Percentiles rank a stretch among this genome's conserved stretches.
phyloP scores from a whole-genome alignment of 2,888 invertebrate species.

The Amphipyra berbera region DNA sequence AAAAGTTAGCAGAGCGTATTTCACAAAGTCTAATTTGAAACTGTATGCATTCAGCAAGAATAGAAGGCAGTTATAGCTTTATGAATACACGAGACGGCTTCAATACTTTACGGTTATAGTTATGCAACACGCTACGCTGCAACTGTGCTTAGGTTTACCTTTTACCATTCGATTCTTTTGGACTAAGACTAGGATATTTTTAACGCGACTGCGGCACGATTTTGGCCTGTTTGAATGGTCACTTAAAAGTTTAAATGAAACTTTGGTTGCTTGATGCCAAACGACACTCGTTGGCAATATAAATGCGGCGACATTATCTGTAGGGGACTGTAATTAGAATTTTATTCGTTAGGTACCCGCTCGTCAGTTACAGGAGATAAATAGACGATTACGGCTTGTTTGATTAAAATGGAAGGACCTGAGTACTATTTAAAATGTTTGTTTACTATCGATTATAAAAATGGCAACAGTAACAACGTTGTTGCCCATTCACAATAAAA shows the following conservation, averaged over 20 bases:
- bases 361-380: conserved; percentile 8
- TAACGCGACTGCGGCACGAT: conserved; percentile 38
- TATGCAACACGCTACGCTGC: conserved; percentile 52
- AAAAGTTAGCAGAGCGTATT: conserved; percentile 28
- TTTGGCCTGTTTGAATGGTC: conserved; percentile 34
- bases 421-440: background rate
- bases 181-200: conserved; percentile 6
- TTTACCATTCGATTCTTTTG: conserved; percentile 17
- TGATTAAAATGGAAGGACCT: background rate
- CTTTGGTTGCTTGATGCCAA: conserved; percentile 45
- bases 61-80: conserved; percentile 42
- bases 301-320: conserved; percentile 38
- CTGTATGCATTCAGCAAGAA: conserved; percentile 42
- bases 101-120: conserved; percentile 58
- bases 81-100: conserved; percentile 44
- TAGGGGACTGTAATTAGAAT: conserved; percentile 38
- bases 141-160: conserved; percentile 32
- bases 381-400: conserved; percentile 1
- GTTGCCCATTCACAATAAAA: conserved; percentile 39
- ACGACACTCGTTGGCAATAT: conserved; percentile 48
- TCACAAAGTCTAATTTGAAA: conserved; percentile 50
- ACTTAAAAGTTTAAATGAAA: conserved; percentile 48
- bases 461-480: conserved; percentile 28
- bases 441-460: conserved; percentile 28
- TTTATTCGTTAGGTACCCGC: conserved; percentile 18